Conservation (phyloP, 2,797 vertebrate species). For the Acestrorhynchus altus region DNA sequence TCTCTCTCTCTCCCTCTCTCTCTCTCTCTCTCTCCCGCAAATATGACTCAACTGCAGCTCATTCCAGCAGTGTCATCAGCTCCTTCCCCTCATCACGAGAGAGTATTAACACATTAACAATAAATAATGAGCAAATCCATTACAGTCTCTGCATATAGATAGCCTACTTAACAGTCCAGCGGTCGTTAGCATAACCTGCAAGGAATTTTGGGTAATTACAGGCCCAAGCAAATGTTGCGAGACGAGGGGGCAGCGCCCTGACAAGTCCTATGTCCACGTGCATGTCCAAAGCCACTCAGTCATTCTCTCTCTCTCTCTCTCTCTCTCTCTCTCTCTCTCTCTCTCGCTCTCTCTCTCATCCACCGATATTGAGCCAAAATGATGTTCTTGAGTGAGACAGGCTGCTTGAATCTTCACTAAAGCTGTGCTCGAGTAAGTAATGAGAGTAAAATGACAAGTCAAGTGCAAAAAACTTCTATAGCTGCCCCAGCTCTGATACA, state of each 20-base stretch:
- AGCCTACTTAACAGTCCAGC: conserved; percentile 81
- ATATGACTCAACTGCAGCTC: conserved; percentile 37
- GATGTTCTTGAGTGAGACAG: background rate
- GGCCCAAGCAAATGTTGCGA: conserved; percentile 14
- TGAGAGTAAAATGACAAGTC: too few relatives aligned
- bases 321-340: background rate
- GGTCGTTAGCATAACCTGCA: conserved; percentile 79
- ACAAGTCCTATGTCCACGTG: conserved; percentile 24
- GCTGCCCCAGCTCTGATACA: too few relatives aligned
- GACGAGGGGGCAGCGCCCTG: conserved; percentile 33
- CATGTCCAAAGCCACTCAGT: conserved; percentile 12
- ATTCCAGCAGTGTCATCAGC: conserved; percentile 63
- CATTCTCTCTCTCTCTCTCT: background rate
- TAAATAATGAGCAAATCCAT: conserved; percentile 86
- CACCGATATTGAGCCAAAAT: background rate
- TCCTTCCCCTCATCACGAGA: conserved; percentile 63
- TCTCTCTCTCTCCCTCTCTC: conserved; percentile 32
- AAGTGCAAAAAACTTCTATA: too few relatives aligned
- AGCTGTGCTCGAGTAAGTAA: too few relatives aligned
- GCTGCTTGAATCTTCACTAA: background rate
- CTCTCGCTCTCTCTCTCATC: background rate
- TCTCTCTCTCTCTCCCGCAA: conserved; percentile 18
- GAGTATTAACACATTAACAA: conserved; percentile 82
- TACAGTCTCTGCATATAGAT: conserved; percentile 87
- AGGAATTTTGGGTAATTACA: conserved; percentile 75